Conservation (phyloP, 2,888 invertebrate genomes). For the Subacronicta megacephala region DNA sequence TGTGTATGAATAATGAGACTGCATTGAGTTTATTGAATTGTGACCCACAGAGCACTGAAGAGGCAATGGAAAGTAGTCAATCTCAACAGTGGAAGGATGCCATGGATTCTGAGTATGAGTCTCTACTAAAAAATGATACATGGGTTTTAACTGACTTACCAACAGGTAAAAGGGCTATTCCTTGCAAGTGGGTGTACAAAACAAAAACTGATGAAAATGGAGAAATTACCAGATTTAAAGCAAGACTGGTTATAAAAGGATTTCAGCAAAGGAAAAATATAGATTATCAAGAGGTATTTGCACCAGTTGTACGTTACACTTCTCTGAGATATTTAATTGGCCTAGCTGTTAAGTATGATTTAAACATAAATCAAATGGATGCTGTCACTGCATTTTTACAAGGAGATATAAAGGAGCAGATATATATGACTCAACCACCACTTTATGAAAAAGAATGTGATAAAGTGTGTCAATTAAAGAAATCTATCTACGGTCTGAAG, state of each 20-base stretch:
- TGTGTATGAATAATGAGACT: too few relatives aligned
- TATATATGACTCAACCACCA: conserved; percentile 24
- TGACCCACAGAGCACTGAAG: too few relatives aligned
- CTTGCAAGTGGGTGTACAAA: too few relatives aligned
- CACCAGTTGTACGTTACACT: conserved; percentile 3
- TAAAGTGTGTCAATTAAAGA: conserved; percentile 25
- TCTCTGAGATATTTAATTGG: conserved; percentile 22
- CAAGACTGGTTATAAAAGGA: conserved; percentile 29
- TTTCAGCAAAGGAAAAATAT: not conserved
- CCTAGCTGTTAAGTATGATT: conserved; percentile 17
- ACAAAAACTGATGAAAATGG: too few relatives aligned
- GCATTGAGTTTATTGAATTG: too few relatives aligned
- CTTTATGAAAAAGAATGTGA: conserved; percentile 10
- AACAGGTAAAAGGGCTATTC: too few relatives aligned
- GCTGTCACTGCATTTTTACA: conserved; percentile 29
- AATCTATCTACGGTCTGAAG: conserved; percentile 27
- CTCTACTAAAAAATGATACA: too few relatives aligned
- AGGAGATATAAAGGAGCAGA: conserved; percentile 29
- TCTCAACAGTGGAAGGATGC: too few relatives aligned
- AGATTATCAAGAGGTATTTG: not conserved
- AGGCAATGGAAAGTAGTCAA: too few relatives aligned
- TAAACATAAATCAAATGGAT: conserved; percentile 18
- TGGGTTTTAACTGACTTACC: too few relatives aligned
- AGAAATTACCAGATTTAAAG: conserved; percentile 13
- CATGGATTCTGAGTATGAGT: too few relatives aligned